These are phyloP conservation scores for Lophotis ruficrista DNA, from an alignment of 2,113 vertebrate species.

Conservation along the genomic window DNA sequence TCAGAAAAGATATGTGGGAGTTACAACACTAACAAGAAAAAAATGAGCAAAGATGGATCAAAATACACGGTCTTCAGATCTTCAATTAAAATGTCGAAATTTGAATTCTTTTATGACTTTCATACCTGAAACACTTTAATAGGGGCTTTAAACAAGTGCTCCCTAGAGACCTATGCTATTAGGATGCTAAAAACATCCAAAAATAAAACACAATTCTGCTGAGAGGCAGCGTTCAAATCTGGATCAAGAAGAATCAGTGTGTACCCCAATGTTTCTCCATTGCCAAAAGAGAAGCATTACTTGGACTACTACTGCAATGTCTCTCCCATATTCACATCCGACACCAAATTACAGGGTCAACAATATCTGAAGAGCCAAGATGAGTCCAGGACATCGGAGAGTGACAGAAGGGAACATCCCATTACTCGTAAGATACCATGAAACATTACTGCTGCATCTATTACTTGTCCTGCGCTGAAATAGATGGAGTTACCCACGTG, in stretches of 20 bases:
- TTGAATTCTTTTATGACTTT: background rate
- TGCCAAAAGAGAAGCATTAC: background rate
- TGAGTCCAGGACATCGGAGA: background rate
- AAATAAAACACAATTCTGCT: background rate
- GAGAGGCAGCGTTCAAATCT: background rate
- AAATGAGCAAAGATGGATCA: background rate
- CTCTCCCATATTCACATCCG: background rate
- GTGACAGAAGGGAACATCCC: background rate
- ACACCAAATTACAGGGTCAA: background rate
- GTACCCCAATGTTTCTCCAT: background rate
- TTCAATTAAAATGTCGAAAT: slow-evolving; percentile 4
- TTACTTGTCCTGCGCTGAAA: background rate
- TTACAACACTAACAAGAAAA: background rate
- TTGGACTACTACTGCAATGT: background rate
- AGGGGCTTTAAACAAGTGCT: background rate
- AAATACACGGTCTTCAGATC: background rate
- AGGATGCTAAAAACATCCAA: slow-evolving; percentile 20
- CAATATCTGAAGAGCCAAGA: background rate
- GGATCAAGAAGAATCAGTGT: background rate
- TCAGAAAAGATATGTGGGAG: background rate
- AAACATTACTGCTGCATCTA: background rate
- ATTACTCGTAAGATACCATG: rapidly evolving
- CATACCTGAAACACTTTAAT: background rate
- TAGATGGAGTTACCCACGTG: background rate
- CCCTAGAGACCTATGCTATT: background rate